These are phyloP conservation scores for Drosophila pullipes DNA, from an alignment of 2,888 invertebrate genomes.

Conservation along the genomic window DNA sequence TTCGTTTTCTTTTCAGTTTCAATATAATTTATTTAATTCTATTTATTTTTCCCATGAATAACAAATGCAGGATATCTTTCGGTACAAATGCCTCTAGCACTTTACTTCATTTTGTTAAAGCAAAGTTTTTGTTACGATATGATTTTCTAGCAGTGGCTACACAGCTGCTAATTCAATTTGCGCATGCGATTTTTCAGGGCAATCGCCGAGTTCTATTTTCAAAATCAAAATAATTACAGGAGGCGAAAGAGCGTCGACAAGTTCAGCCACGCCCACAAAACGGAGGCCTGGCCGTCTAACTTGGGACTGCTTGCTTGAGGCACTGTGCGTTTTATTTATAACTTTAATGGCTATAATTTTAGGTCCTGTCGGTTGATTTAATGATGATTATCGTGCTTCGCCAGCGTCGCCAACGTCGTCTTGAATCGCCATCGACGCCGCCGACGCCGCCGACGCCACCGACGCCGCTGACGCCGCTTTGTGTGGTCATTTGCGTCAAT, in stretches of 20 bases:
- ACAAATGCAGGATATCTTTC: background rate
- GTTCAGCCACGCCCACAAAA: slow-evolving; percentile 61
- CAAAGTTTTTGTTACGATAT: slow-evolving; percentile 15
- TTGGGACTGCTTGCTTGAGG: slow-evolving; percentile 5
- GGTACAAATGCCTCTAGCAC: background rate
- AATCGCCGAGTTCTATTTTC: slow-evolving; percentile 48
- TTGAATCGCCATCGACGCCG: slow-evolving; percentile 21
- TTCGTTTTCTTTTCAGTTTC: background rate
- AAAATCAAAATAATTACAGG: slow-evolving; percentile 75
- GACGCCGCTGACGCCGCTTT: background rate
- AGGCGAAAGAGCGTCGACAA: slow-evolving; percentile 24
- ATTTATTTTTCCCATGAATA: too few species aligned
- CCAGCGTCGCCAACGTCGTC: slow-evolving; percentile 29
- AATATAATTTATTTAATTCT: background rate
- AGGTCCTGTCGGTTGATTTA: slow-evolving; percentile 75
- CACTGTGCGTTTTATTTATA: slow-evolving; percentile 73
- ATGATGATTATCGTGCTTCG: slow-evolving; percentile 73
- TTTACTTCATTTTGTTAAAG: background rate
- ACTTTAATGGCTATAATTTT: slow-evolving; percentile 81
- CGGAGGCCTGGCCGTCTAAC: slow-evolving; percentile 37
- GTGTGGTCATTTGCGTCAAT: slow-evolving; percentile 71
- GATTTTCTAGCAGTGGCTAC: slow-evolving; percentile 15
- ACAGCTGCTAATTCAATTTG: slow-evolving; percentile 58
- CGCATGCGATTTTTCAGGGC: slow-evolving; percentile 57
- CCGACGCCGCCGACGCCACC: slow-evolving; percentile 13